These are phyloP conservation scores for Stenodema calcarata DNA, from an alignment of 2,888 invertebrate genomes.

Conservation along the genomic window DNA sequence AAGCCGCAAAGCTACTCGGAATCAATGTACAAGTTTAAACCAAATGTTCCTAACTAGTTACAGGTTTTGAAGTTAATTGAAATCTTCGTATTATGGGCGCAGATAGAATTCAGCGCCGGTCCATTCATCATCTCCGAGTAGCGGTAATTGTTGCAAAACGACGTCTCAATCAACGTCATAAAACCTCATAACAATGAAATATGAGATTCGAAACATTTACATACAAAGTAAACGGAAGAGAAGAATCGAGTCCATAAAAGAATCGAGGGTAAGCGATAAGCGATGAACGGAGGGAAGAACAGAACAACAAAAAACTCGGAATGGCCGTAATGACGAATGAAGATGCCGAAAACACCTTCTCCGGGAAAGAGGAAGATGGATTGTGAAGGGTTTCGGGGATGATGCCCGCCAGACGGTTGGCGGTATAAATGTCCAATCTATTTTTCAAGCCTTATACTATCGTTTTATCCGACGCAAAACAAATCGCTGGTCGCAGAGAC, in stretches of 20 bases:
- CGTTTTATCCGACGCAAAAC: neutral
- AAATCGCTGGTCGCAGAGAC: neutral
- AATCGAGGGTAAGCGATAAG: neutral
- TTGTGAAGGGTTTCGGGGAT: neutral
- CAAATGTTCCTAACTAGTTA: too few relatives aligned
- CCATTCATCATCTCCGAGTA: neutral
- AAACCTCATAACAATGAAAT: neutral
- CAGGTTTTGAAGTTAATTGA: too few relatives aligned
- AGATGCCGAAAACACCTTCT: neutral
- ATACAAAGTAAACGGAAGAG: neutral
- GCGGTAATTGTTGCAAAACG: neutral
- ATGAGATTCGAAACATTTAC: neutral
- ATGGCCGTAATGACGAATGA: neutral
- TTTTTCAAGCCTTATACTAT: neutral
- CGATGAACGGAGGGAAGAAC: neutral
- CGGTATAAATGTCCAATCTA: conserved; percentile 2
- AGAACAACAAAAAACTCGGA: neutral
- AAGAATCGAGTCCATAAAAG: neutral
- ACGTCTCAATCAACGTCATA: neutral
- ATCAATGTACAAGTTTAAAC: too few relatives aligned
- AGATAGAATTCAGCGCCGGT: neutral
- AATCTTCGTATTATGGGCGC: too few relatives aligned
- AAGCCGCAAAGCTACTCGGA: too few relatives aligned
- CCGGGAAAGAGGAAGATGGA: neutral
- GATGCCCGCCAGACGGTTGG: neutral